Evolutionary conservation across 2,797 vertebrate species (phyloP).

Genomic region (Melanogrammus aeglefinus): DNA sequence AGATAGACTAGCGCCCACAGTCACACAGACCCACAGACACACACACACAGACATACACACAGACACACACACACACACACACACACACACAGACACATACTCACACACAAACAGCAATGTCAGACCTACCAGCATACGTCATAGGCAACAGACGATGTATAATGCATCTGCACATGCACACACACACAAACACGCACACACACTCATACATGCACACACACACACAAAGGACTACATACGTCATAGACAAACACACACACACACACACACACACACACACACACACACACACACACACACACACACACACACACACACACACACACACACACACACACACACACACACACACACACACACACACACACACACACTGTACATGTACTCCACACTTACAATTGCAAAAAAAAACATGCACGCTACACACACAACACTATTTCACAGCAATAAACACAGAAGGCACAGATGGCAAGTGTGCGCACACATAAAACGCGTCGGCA

Average conservation of each 20-base stretch:
- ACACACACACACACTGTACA: slow-evolving; percentile 6
- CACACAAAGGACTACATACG: too few species aligned
- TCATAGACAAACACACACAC: not conserved
- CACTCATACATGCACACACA: slow-evolving; percentile 50
- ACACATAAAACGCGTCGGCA: not conserved
- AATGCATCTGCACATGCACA: not conserved
- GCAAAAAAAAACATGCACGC: slow-evolving; percentile 10
- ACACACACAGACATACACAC: slow-evolving; percentile 7
- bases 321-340: slow-evolving; percentile 50
- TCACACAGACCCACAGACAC: not conserved
- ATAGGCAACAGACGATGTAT: slow-evolving; percentile 1
- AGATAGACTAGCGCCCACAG: slow-evolving; percentile 4
- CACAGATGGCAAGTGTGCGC: slow-evolving; percentile 2
- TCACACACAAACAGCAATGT: not conserved
- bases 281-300: not conserved
- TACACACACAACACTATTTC: not conserved
- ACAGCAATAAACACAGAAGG: slow-evolving; percentile 8
- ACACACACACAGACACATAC: slow-evolving; percentile 11
- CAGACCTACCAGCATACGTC: not conserved
- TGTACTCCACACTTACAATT: slow-evolving; percentile 4
- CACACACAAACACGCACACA: not conserved
- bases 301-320: not conserved
- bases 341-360: not conserved
- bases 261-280: slow-evolving; percentile 1
- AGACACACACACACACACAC: not conserved